Conservation (phyloP, 92 coral and sea anemone species). For the Isaurus tuberculatus region DNA sequence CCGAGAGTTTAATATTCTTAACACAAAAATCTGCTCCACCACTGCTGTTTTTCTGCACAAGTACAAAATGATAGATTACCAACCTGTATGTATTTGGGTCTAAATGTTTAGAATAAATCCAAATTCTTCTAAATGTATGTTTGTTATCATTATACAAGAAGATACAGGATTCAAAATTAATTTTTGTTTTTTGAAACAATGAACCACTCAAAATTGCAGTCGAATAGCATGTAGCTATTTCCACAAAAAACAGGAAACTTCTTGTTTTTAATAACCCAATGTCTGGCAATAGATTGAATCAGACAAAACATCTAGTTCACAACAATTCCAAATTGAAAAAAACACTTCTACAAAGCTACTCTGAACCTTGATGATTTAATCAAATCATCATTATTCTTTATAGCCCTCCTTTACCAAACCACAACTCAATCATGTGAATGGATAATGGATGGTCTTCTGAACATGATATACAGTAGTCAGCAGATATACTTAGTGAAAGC, state of each 20-base stretch:
- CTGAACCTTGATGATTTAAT: not conserved
- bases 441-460: too few relatives aligned
- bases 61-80: constrained; percentile 62
- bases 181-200: too few relatives aligned
- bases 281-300: not conserved
- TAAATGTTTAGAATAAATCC: not conserved
- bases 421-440: too few relatives aligned
- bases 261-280: too few relatives aligned
- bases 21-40: constrained; percentile 99
- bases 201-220: too few relatives aligned
- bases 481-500: too few relatives aligned
- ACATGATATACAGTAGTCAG: too few relatives aligned
- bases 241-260: not conserved
- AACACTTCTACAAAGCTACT: not conserved
- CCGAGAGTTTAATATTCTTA: constrained; percentile 98
- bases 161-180: not conserved
- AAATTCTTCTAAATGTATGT: not conserved
- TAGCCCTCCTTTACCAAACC: too few relatives aligned
- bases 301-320: not conserved
- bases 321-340: too few relatives aligned
- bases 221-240: too few relatives aligned
- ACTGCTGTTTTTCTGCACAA: constrained; percentile 91
- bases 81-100: not conserved
- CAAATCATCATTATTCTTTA: too few relatives aligned
- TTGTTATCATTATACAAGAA: not conserved